Evolutionary conservation across 2,888 invertebrate genomes (phyloP).

Genomic region (Lasioglossum marginatum): DNA sequence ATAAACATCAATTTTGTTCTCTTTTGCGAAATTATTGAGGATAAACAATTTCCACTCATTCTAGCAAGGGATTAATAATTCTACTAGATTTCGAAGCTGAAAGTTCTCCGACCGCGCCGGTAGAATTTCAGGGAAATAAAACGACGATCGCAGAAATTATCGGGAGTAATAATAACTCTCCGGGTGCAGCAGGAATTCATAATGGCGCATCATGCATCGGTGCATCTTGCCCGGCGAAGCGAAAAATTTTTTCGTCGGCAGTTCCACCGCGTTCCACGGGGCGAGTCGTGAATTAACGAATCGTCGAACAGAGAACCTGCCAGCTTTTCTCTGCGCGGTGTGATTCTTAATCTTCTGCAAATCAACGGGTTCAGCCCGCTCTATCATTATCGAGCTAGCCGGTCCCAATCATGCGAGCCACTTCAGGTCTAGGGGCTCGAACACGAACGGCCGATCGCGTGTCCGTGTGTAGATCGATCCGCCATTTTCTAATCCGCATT

Average conservation of each 20-base stretch:
- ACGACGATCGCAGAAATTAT: not conserved
- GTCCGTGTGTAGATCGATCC: constrained; percentile 37
- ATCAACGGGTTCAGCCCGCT: constrained; percentile 64
- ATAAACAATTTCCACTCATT: not conserved
- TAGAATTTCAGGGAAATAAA: not conserved
- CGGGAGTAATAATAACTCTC: constrained; percentile 16
- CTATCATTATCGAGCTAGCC: constrained; percentile 74
- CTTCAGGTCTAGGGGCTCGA: not conserved
- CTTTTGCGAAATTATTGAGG: not conserved
- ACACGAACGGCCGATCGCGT: not conserved
- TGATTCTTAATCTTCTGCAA: constrained; percentile 71
- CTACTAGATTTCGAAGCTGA: not conserved
- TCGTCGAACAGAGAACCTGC: constrained; percentile 56
- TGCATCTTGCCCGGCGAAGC: constrained; percentile 17
- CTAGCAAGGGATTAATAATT: not conserved
- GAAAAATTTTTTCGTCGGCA: constrained; percentile 36
- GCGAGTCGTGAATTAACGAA: constrained; percentile 67
- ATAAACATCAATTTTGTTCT: not conserved
- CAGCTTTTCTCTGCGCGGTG: constrained; percentile 46
- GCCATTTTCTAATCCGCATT: constrained; percentile 27
- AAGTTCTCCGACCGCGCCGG: not conserved
- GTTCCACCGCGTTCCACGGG: constrained; percentile 13
- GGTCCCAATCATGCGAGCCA: constrained; percentile 51
- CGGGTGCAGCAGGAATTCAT: constrained; percentile 10
- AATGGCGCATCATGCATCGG: constrained; percentile 3